phyloP scores from a whole-genome alignment of 2,113 vertebrate genomes.

The Triplophysa siluroides region DNA sequence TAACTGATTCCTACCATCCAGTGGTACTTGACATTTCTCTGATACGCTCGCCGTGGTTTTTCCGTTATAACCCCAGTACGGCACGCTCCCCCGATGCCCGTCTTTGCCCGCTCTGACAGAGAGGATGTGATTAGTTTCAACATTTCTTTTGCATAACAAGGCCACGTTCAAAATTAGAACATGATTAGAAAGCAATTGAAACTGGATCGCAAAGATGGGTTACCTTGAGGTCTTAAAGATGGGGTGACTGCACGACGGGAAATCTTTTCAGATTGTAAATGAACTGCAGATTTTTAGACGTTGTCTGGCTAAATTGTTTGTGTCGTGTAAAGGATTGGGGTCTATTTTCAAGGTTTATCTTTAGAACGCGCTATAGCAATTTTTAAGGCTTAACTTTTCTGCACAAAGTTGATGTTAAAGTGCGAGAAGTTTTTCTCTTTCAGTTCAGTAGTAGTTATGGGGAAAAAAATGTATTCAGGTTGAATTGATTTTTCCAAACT shows the following conservation, averaged over 20 bases:
- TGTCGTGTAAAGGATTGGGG: conserved; percentile 10
- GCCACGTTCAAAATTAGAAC: conserved; percentile 46
- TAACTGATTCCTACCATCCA: conserved; percentile 62
- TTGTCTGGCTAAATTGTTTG: conserved; percentile 19
- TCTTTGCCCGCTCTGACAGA: conserved; percentile 50
- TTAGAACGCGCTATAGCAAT: neutral
- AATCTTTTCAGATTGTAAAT: conserved; percentile 27
- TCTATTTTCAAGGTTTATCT: conserved; percentile 24
- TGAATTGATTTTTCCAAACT: neutral
- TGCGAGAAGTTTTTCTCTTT: neutral
- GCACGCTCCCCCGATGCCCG: conserved; percentile 46
- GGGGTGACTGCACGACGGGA: conserved; percentile 17
- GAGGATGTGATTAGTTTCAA: conserved; percentile 57
- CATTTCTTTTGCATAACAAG: conserved; percentile 51
- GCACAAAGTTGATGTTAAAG: neutral
- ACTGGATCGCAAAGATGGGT: conserved; percentile 35
- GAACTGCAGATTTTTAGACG: conserved; percentile 7
- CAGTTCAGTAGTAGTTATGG: neutral
- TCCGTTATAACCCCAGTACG: conserved; percentile 56
- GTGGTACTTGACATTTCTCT: conserved; percentile 77
- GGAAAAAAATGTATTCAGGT: neutral
- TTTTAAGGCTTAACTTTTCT: neutral
- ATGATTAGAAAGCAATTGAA: conserved; percentile 53
- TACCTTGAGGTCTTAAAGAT: neutral
- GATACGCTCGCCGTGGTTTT: conserved; percentile 62